Evolutionary conservation across 2,888 invertebrate species (phyloP), one percentile per base, ranked within the genome.

Genomic region (Orthonevra nobilis): DNA sequence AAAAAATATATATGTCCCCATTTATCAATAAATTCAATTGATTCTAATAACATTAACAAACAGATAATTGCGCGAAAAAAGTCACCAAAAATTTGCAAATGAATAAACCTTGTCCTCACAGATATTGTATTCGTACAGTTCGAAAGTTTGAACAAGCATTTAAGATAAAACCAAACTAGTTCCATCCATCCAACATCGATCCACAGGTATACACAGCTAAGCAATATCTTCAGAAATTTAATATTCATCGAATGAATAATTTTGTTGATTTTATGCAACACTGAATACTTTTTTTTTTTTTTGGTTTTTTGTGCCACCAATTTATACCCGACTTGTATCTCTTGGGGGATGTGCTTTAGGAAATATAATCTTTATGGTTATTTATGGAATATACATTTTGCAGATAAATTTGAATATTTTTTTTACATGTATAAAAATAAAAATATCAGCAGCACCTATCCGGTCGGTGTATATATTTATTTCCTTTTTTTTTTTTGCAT

Each of bases 351-450:
- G n/a, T 17, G 20, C 30, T 19, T 28, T 19, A 28, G 26, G 54
- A 66, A 56, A 44, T 19, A 34, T 32, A 60, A 60, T 38, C 50
- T 32, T 30, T 19, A 58, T 58, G 38, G 38, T 58, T 66, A 66
- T 66, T 56, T 68, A 68, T 68, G 28, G 56, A 38, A 48, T 68
- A 68, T 54, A 56, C 44, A 66, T 66, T n/a, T 56, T 38, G 9
- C 38, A 23, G 38, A 56, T 48, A 23, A 36, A 58, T 58, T 68
- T 56, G 44, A 46, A 56, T 68, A 19, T 56, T 26, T 44, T 4
- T 5, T 4, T 23, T 4, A 23, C 5, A 4, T 23, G 5, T 38
- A 19, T 44, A 23, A n/a, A n/a, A n/a, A 42, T 44, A 46, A 17
- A 2, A 28, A 48, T 48, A 26, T 36, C n/a, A n/a, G n/a, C n/a